Evolutionary conservation across 2,113 vertebrate species (phyloP).

Genomic region (Ahaetulla prasina): DNA sequence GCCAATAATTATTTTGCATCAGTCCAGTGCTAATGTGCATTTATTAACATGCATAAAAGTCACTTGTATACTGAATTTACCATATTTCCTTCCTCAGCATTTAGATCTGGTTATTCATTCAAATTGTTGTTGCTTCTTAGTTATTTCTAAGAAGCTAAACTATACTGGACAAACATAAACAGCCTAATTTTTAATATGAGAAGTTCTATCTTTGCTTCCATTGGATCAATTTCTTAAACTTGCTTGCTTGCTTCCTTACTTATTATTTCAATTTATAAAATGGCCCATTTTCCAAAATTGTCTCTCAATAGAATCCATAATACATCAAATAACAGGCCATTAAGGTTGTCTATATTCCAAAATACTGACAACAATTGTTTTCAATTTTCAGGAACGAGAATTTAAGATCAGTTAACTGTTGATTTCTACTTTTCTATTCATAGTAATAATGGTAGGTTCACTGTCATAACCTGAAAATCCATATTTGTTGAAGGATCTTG

Average conservation of each 20-base stretch:
- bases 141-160: not conserved
- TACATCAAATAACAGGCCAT: not conserved
- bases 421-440: too few species aligned
- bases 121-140: not conserved
- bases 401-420: too few species aligned
- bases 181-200: not conserved
- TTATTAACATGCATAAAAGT: constrained; percentile 25
- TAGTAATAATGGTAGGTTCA: not conserved
- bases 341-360: too few species aligned
- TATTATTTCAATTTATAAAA: not conserved
- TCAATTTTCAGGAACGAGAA: too few species aligned
- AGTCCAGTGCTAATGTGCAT: constrained; percentile 23
- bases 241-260: too few species aligned
- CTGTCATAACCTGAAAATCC: not conserved
- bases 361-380: too few species aligned
- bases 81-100: not conserved
- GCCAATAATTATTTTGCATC: not conserved
- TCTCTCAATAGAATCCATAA: not conserved
- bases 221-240: not conserved
- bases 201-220: not conserved
- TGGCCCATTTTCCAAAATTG: not conserved
- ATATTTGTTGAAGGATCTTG: too few species aligned
- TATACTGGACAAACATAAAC: not conserved
- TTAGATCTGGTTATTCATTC: not conserved
- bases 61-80: constrained; percentile 2